Conservation (phyloP, 2,797 vertebrate species). For the Masticophis lateralis region DNA sequence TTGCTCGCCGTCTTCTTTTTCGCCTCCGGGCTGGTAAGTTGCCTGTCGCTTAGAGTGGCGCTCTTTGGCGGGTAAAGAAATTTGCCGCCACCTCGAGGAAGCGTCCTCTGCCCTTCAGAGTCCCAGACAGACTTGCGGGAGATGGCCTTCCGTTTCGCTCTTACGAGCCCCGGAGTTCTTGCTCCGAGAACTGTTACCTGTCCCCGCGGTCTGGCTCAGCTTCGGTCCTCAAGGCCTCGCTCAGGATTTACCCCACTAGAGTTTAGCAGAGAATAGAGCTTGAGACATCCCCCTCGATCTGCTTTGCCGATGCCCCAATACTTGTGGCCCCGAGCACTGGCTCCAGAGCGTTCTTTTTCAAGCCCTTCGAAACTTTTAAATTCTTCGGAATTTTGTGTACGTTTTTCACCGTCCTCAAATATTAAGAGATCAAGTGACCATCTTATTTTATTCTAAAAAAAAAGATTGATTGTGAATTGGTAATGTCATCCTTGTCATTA, state of each 20-base stretch:
- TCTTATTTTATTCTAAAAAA: background rate
- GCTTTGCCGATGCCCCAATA: background rate
- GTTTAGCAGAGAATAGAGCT: background rate
- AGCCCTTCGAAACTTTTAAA: background rate
- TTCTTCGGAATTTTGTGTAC: background rate
- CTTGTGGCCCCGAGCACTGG: no score
- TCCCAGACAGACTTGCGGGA: background rate
- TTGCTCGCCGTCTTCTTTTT: conserved; percentile 96
- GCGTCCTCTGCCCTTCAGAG: background rate
- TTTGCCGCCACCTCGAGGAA: background rate
- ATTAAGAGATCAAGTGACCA: background rate
- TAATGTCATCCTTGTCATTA: background rate
- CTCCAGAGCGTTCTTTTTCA: no score
- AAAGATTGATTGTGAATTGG: background rate
- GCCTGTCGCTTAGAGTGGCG: background rate
- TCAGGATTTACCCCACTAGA: background rate
- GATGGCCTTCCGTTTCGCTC: background rate
- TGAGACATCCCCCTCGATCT: background rate
- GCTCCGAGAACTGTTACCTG: background rate
- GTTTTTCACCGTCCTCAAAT: background rate
- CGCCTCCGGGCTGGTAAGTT: conserved; percentile 92
- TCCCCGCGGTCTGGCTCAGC: background rate
- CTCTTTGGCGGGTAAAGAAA: background rate
- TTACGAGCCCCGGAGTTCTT: background rate
- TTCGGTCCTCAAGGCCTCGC: background rate